A percentile compares a stretch with the other conserved stretches of the same genome.
Evolutionary conservation across 1,140 invertebrate genomes (phyloP).

Genomic region (Drosophila repletoides): DNA sequence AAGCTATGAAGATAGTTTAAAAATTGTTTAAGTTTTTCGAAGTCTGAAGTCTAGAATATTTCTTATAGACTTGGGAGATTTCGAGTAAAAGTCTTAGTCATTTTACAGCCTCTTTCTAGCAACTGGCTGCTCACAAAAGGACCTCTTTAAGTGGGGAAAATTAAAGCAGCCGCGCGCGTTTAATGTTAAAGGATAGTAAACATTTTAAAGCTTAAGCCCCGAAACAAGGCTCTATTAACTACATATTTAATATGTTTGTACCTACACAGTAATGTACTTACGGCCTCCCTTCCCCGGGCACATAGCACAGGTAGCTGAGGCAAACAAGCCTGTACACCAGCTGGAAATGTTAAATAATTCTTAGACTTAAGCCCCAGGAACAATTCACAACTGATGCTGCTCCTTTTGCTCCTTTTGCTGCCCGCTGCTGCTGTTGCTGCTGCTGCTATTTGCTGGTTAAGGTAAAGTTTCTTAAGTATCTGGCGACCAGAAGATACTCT

Average conservation of each 20-base stretch:
- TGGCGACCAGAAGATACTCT: background rate
- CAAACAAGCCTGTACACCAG: constrained; percentile 15
- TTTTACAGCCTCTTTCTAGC: too few species aligned
- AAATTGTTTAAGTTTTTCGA: too few species aligned
- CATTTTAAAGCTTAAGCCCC: constrained; percentile 1
- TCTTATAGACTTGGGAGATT: too few species aligned
- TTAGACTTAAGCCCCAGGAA: constrained; percentile 40
- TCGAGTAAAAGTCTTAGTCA: too few species aligned
- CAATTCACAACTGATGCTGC: constrained; percentile 40
- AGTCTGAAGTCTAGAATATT: too few species aligned
- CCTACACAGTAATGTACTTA: constrained; percentile 24
- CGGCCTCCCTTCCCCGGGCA: background rate
- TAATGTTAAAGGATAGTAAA: background rate
- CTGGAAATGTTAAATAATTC: constrained; percentile 39
- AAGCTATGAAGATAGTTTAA: too few species aligned
- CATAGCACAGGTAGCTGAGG: background rate
- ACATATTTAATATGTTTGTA: constrained; percentile 10
- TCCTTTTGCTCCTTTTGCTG: too few species aligned
- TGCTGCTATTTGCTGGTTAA: too few species aligned
- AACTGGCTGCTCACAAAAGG: too few species aligned
- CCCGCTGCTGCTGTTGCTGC: too few species aligned
- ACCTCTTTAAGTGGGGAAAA: too few species aligned
- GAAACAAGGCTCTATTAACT: constrained; percentile 19
- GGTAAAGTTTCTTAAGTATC: constrained; percentile 8
- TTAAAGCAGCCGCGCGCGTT: constrained; percentile 6